These are phyloP conservation scores for Platycheirus rosarum DNA, from an alignment of 2,888 invertebrate species.

Conservation along the genomic window DNA sequence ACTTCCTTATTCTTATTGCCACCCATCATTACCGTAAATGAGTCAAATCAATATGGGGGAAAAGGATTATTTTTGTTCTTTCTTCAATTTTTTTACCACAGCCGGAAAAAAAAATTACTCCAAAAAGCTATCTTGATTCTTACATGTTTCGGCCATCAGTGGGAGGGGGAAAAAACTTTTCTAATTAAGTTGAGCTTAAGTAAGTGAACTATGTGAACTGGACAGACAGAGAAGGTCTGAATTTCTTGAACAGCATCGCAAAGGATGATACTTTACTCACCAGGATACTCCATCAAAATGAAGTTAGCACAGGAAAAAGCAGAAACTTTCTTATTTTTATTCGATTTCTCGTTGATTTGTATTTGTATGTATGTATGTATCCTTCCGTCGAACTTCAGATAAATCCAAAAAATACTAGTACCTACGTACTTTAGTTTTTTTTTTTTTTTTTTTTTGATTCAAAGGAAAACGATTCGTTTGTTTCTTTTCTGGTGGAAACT, in stretches of 20 bases:
- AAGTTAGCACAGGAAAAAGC: constrained; percentile 25
- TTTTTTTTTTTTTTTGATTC: not conserved
- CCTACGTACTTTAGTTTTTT: constrained; percentile 36
- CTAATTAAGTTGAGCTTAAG: constrained; percentile 72
- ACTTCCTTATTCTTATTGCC: constrained; percentile 30
- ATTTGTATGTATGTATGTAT: too few species aligned
- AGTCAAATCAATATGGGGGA: constrained; percentile 64
- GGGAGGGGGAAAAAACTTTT: constrained; percentile 57
- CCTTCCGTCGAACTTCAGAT: constrained; percentile 63
- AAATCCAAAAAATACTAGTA: constrained; percentile 49
- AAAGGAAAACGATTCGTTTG: not conserved
- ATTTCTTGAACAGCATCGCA: not conserved
- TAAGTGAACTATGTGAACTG: constrained; percentile 46
- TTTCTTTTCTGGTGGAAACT: constrained; percentile 32
- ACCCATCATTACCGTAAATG: constrained; percentile 13
- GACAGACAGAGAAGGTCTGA: not conserved
- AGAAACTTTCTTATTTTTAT: constrained; percentile 38
- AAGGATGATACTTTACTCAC: constrained; percentile 1
- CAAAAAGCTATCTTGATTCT: not conserved
- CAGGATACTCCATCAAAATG: constrained; percentile 67
- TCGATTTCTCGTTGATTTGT: constrained; percentile 69
- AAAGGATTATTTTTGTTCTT: constrained; percentile 46
- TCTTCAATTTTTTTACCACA: not conserved
- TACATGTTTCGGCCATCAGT: not conserved
- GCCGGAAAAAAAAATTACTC: not conserved